phyloP scores from a whole-genome alignment of 2,888 invertebrate genomes.

The Scaptomyza reducta region DNA sequence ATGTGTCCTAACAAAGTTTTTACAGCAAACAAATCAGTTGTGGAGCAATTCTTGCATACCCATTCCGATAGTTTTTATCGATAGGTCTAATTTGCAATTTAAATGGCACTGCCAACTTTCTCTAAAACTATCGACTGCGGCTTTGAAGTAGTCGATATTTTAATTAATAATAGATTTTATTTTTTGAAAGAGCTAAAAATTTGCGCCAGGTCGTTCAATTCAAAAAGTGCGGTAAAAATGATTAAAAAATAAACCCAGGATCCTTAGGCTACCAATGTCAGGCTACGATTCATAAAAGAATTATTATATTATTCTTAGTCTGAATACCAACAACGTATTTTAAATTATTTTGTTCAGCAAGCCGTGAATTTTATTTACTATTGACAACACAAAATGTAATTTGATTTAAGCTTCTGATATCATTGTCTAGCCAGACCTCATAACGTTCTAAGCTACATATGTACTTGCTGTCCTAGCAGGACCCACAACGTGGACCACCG shows the following conservation, averaged over 20 bases:
- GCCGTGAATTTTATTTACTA: background rate
- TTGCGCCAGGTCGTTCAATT: too few relatives aligned
- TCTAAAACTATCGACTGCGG: background rate
- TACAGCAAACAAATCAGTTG: slow-evolving; percentile 61
- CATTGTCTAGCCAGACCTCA: slow-evolving; percentile 1
- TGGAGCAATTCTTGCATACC: slow-evolving; percentile 45
- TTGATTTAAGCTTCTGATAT: background rate
- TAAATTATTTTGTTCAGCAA: too few relatives aligned
- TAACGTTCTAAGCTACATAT: slow-evolving; percentile 39
- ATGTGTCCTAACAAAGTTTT: slow-evolving; percentile 43
- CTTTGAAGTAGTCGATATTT: background rate
- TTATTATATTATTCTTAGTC: too few relatives aligned
- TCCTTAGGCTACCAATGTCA: too few relatives aligned
- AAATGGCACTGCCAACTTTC: slow-evolving; percentile 30
- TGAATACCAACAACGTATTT: too few relatives aligned
- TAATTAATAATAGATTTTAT: too few relatives aligned
- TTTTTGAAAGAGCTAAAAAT: too few relatives aligned
- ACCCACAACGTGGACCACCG: slow-evolving; percentile 52
- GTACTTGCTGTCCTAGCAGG: slow-evolving; percentile 39
- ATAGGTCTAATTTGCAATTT: slow-evolving; percentile 12
- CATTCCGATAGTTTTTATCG: slow-evolving; percentile 47
- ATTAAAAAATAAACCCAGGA: too few relatives aligned
- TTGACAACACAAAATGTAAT: background rate
- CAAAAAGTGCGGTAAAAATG: too few relatives aligned
- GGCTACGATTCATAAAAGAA: too few relatives aligned